Conservation (phyloP, 1,140 invertebrate species). For the Trichomalopsis sarcophagae region DNA sequence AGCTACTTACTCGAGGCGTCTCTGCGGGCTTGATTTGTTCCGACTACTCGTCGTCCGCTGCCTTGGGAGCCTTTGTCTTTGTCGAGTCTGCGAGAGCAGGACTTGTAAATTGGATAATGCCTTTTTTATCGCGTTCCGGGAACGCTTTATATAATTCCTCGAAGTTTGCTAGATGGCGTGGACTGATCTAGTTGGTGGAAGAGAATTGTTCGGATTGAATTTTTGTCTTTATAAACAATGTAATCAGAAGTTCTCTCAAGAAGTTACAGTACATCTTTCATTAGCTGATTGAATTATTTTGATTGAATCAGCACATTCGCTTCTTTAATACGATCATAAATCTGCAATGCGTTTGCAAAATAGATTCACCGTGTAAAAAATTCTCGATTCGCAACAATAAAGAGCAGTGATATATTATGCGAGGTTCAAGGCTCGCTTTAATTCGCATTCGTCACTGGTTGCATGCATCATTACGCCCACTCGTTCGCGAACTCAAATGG, state of each 20-base stretch:
- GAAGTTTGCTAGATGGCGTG: background rate
- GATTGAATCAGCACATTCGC: background rate
- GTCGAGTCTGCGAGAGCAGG: background rate
- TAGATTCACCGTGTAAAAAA: too few relatives aligned
- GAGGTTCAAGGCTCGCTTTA: background rate
- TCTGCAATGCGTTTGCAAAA: too few relatives aligned
- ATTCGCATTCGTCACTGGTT: constrained; percentile 4
- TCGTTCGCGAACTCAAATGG: background rate
- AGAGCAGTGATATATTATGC: background rate
- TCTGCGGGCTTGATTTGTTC: constrained; percentile 15
- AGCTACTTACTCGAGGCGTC: background rate
- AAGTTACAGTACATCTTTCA: too few relatives aligned
- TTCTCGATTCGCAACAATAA: too few relatives aligned
- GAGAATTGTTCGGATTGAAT: too few relatives aligned
- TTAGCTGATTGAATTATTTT: too few relatives aligned
- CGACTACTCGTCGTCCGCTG: background rate
- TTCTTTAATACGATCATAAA: background rate
- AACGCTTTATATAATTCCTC: background rate
- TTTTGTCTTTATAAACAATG: too few relatives aligned
- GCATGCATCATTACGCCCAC: constrained; percentile 27
- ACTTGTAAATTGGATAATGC: constrained; percentile 1
- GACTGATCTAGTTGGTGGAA: background rate
- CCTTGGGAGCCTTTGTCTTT: background rate
- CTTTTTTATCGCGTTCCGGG: background rate
- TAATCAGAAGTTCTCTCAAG: too few relatives aligned